Evolutionary conservation across 2,113 vertebrate species (phyloP), one percentile per base, ranked within the genome.

Genomic region (Apodemus speciosus): DNA sequence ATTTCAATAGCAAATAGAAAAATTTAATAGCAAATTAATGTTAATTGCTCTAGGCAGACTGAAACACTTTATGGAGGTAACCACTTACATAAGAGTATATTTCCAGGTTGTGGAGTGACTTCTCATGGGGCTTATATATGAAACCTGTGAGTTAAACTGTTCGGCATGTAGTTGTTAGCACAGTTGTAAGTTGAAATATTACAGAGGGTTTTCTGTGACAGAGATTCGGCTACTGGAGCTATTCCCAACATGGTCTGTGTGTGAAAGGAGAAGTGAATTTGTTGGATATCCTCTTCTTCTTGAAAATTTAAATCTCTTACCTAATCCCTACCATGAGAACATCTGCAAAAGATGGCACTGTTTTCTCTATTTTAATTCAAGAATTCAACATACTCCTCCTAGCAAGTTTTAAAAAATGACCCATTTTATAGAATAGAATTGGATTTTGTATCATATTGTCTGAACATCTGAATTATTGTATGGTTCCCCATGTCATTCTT

Each of bases 351-450:
- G 38, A 66, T 80, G 35, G 2, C 56, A 43, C 46, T 68, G 3
- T 90, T 95, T 92, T 71, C 43, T 84, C 62, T 69, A 40, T 80
- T 96, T 46, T 90, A 18, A 71, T 91, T 68, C 85, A 92, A 73
- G 60, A 81, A 6, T 38, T 58, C 56, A 43, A 71, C 62, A 38
- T 88, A 68, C 16, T 32, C 35, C 23, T 32, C 14, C 64, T 46
- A 84, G 30, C 9, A 93, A 53, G 9, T 92, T 62, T 88, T 77
- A 68, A 84, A 95, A 46, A 23, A 27, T 51, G 89, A 56, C 21
- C 1, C 16, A 69, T 77, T 68, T 18, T 18, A 13, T 77, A 66
- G 46, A 73, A 49, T 81, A 77, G 23, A 83, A 93, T 87, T 69
- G 62, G 80, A 62, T 91, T 56, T 3, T 58, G 43, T 15, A 2